Percentiles rank a stretch among this genome's conserved stretches.
Conservation (phyloP, 2,888 invertebrate genomes). For the Oscheius sp. region DNA sequence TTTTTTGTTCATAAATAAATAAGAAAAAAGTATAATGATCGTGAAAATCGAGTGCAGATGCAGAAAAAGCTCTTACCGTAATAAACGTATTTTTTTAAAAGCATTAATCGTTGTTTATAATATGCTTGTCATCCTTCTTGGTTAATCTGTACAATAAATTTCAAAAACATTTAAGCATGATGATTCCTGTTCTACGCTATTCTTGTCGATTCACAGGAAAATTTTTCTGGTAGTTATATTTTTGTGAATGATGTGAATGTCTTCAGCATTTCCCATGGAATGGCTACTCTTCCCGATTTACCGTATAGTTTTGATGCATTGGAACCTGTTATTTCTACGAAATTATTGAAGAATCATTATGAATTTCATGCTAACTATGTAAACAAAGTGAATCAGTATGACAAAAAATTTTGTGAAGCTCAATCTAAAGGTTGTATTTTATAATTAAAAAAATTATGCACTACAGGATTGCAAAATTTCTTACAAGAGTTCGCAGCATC, state of each 20-base stretch:
- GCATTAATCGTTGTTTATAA: too few species aligned
- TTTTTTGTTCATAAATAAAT: too few species aligned
- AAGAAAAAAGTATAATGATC: too few species aligned
- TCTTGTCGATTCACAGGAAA: too few species aligned
- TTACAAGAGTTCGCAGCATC: conserved; percentile 78
- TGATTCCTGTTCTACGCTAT: neutral
- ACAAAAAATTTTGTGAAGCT: conserved; percentile 88
- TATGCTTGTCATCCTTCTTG: too few species aligned
- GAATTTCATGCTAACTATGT: conserved; percentile 96
- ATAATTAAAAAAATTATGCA: too few species aligned
- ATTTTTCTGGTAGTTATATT: too few species aligned
- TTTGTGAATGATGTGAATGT: neutral
- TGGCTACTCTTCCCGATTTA: conserved; percentile 88
- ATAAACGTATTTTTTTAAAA: too few species aligned
- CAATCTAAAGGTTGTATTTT: conserved; percentile 78
- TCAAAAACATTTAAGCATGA: too few species aligned
- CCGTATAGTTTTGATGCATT: conserved; percentile 93
- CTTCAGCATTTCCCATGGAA: conserved; percentile 68
- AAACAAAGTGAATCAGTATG: conserved; percentile 90
- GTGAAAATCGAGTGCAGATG: too few species aligned
- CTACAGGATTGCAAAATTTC: conserved; percentile 45
- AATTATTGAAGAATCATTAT: conserved; percentile 81
- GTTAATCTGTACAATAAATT: too few species aligned
- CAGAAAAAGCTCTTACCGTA: too few species aligned
- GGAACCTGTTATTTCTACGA: conserved; percentile 91